A percentile compares a stretch with the other conserved stretches of the same genome.
Evolutionary conservation across 2,113 vertebrate genomes (phyloP).

Genomic region (Jaculus jaculus): DNA sequence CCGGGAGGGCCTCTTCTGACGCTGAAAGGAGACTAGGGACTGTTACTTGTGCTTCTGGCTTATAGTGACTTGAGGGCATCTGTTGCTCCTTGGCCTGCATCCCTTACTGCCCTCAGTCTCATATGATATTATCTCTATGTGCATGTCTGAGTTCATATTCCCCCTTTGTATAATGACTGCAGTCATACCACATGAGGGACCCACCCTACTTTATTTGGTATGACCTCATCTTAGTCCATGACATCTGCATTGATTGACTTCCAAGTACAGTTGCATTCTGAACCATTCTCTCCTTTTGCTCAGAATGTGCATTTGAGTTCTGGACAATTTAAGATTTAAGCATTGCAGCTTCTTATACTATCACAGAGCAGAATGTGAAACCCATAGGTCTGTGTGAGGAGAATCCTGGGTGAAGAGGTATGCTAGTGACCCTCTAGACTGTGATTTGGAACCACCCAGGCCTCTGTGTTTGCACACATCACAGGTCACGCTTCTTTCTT

Average conservation of each 20-base stretch:
- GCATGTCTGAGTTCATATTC: not conserved
- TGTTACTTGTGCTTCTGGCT: not conserved
- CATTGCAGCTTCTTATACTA: not conserved
- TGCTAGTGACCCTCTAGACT: fast-evolving
- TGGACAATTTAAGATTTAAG: not conserved
- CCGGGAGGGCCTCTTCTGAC: not conserved
- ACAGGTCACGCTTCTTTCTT: not conserved
- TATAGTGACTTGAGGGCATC: not conserved
- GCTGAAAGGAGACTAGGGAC: not conserved
- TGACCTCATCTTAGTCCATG: not conserved
- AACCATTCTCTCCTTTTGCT: not conserved
- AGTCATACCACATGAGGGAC: not conserved
- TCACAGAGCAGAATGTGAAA: not conserved
- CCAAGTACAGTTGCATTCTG: not conserved
- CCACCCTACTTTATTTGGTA: not conserved
- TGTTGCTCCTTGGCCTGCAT: not conserved
- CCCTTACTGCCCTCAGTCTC: not conserved
- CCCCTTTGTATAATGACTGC: not conserved
- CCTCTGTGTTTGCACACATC: not conserved
- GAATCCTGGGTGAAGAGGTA: not conserved
- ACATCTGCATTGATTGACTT: not conserved
- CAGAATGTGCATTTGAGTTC: not conserved
- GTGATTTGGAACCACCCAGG: not conserved
- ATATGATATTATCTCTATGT: fast-evolving
- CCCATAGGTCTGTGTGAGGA: not conserved